phyloP scores from a whole-genome alignment of 2,113 vertebrate species.

The Pterocles orientalis region DNA sequence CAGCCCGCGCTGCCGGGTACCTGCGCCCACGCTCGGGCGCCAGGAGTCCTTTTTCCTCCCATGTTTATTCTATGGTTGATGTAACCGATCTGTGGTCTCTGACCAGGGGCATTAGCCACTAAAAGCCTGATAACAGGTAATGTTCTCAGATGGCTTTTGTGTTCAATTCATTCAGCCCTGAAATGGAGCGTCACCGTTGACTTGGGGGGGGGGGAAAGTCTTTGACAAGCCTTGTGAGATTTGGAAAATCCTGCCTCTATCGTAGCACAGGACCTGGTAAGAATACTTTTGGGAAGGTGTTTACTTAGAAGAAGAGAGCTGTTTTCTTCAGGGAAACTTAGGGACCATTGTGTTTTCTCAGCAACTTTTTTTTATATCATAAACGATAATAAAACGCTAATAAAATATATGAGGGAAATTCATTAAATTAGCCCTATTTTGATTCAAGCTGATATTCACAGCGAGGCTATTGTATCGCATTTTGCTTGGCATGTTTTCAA shows the following conservation, averaged over 20 bases:
- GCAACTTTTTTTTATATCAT: neutral
- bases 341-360: neutral
- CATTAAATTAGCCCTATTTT: neutral
- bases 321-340: neutral
- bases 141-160: neutral
- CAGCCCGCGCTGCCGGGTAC: neutral
- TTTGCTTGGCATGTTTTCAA: neutral
- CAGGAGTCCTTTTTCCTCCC: neutral
- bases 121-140: neutral
- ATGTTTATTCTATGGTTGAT: neutral
- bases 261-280: neutral
- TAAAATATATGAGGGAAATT: neutral
- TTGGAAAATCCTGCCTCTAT: neutral
- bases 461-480: neutral
- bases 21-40: neutral
- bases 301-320: neutral
- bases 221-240: neutral
- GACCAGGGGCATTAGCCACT: neutral
- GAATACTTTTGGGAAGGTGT: neutral
- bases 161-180: neutral
- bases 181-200: fast-evolving
- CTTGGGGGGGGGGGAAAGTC: neutral
- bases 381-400: neutral
- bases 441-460: neutral
- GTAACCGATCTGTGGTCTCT: neutral